phyloP scores from a whole-genome alignment of 1,140 invertebrate species.

The Dendroctonus ponderosae region DNA sequence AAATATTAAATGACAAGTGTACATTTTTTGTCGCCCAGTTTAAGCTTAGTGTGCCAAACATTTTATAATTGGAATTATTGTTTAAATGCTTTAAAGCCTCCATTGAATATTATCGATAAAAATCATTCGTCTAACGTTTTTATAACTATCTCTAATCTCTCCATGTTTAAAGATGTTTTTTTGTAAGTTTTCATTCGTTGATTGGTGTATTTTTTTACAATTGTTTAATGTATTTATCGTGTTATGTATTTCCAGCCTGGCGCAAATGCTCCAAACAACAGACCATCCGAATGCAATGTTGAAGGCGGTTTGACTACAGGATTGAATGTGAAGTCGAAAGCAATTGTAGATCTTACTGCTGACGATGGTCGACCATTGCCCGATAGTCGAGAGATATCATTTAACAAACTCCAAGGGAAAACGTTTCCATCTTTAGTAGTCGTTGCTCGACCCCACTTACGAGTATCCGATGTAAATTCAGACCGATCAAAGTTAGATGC shows the following conservation, averaged over 20 bases:
- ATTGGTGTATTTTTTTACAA: too few relatives aligned
- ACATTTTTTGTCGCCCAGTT: too few relatives aligned
- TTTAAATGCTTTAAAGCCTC: too few relatives aligned
- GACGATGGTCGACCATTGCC: slow-evolving; percentile 59
- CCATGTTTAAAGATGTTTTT: too few relatives aligned
- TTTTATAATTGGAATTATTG: too few relatives aligned
- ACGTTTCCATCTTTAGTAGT: slow-evolving; percentile 83
- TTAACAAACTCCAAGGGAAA: slow-evolving; percentile 74
- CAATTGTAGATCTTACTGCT: slow-evolving; percentile 60
- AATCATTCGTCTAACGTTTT: too few relatives aligned
- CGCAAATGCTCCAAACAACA: slow-evolving; percentile 2
- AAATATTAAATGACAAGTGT: too few relatives aligned
- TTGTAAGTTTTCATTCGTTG: too few relatives aligned
- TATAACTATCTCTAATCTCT: too few relatives aligned
- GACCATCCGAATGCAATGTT: slow-evolving; percentile 47
- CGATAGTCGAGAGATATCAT: slow-evolving; percentile 69
- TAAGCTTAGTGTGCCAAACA: too few relatives aligned
- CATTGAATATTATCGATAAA: too few relatives aligned
- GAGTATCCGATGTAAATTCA: slow-evolving; percentile 60
- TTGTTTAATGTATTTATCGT: background rate
- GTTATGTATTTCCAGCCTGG: slow-evolving; percentile 15
- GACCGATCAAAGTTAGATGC: slow-evolving; percentile 62
- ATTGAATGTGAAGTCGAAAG: slow-evolving; percentile 32
- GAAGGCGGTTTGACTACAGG: slow-evolving; percentile 39
- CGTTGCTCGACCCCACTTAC: slow-evolving; percentile 72